A percentile compares a stretch with the other conserved stretches of the same genome.
Evolutionary conservation across 2,888 invertebrate species (phyloP).

Genomic region (Euplexia lucipara): DNA sequence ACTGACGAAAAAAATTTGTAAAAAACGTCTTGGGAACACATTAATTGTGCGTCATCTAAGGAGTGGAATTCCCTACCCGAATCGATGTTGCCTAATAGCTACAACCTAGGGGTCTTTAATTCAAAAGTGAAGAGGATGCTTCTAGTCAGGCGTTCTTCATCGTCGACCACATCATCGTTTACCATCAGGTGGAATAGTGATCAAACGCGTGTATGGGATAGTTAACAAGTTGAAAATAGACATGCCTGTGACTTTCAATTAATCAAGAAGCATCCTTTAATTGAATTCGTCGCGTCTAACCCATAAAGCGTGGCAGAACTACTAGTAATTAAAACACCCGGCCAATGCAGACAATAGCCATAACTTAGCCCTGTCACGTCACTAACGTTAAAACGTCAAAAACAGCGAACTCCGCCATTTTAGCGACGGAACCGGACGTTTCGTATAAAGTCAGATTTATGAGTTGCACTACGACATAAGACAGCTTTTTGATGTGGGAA

Average conservation of each 20-base stretch:
- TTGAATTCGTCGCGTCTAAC: constrained; percentile 52
- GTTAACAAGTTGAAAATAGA: not conserved
- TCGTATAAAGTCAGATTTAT: constrained; percentile 56
- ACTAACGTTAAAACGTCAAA: constrained; percentile 64
- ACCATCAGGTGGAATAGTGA: too few species aligned
- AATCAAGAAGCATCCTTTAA: constrained; percentile 33
- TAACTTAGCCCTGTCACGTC: constrained; percentile 62
- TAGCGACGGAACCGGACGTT: constrained; percentile 55
- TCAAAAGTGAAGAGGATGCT: too few species aligned
- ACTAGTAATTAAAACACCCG: constrained; percentile 62
- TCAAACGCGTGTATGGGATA: too few species aligned
- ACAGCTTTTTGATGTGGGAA: constrained; percentile 60
- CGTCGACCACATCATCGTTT: too few species aligned
- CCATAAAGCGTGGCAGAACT: constrained; percentile 51
- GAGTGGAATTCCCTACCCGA: too few species aligned
- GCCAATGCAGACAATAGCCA: constrained; percentile 57
- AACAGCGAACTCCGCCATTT: constrained; percentile 56
- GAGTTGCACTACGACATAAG: constrained; percentile 55
- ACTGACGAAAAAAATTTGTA: too few species aligned
- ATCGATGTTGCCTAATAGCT: too few species aligned
- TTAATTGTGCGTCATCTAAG: too few species aligned
- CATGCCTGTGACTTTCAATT: constrained; percentile 16
- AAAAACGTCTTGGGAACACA: too few species aligned
- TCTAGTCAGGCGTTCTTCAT: too few species aligned
- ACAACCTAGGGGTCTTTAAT: too few species aligned